phyloP scores from a whole-genome alignment of 2,797 vertebrate species.

The Periophthalmus magnuspinnatus region DNA sequence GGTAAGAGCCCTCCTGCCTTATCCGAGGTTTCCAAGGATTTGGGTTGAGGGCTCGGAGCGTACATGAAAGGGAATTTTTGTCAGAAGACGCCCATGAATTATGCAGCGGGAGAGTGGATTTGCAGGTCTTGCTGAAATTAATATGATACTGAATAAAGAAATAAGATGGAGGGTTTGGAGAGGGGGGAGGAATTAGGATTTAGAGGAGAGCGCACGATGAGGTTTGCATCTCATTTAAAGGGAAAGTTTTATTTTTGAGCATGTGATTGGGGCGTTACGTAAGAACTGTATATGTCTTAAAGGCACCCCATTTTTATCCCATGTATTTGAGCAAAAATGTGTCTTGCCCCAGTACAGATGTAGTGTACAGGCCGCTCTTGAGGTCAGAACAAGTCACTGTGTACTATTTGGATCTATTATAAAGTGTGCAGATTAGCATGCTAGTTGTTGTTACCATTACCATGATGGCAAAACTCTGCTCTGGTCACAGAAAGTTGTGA shows the following conservation, averaged over 20 bases:
- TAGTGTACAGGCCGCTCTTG: too few species aligned
- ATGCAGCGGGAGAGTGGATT: constrained; percentile 68
- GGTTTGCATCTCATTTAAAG: constrained; percentile 13
- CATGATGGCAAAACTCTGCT: too few species aligned
- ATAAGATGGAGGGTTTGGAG: constrained; percentile 35
- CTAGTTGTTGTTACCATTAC: too few species aligned
- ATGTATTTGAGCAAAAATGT: too few species aligned
- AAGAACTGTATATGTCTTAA: background rate
- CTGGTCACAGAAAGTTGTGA: too few species aligned
- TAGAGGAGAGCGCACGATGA: constrained; percentile 19
- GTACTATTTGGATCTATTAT: too few species aligned
- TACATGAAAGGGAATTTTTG: constrained; percentile 70
- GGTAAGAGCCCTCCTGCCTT: constrained; percentile 63
- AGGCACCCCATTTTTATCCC: too few species aligned
- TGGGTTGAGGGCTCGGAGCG: constrained; percentile 50
- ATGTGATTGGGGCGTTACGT: constrained; percentile 1
- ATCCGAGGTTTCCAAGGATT: constrained; percentile 67
- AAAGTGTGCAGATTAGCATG: too few species aligned
- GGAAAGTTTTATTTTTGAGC: background rate
- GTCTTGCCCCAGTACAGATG: too few species aligned
- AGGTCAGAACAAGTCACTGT: too few species aligned
- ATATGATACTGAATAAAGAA: constrained; percentile 63
- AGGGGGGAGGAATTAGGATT: constrained; percentile 27
- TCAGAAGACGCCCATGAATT: constrained; percentile 65
- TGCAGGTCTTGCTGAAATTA: constrained; percentile 72